Evolutionary conservation across 2,888 invertebrate genomes (phyloP).

Genomic region (Ophion ellenae): DNA sequence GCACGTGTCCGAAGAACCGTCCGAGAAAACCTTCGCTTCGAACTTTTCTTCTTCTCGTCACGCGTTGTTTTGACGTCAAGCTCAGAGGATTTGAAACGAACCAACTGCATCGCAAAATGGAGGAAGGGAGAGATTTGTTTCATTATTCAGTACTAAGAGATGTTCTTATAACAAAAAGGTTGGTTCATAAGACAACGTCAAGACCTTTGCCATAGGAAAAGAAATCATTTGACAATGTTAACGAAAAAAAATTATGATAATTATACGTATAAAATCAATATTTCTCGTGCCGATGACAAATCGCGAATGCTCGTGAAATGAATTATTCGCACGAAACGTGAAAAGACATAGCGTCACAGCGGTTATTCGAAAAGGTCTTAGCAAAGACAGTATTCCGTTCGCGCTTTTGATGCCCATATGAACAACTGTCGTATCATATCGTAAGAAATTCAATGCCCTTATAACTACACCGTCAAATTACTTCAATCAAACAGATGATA

Average conservation of each 20-base stretch:
- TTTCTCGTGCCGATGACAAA: too few relatives aligned
- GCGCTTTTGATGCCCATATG: too few relatives aligned
- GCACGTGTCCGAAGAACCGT: constrained; percentile 17
- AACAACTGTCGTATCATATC: too few relatives aligned
- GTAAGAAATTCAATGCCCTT: background rate
- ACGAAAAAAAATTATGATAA: too few relatives aligned
- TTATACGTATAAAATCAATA: too few relatives aligned
- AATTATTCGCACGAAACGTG: too few relatives aligned
- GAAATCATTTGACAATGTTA: background rate
- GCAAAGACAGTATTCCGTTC: too few relatives aligned
- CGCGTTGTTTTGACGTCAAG: constrained; percentile 17
- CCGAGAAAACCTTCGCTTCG: background rate
- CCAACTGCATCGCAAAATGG: background rate
- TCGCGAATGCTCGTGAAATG: too few relatives aligned
- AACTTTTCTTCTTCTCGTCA: background rate
- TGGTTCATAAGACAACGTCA: background rate
- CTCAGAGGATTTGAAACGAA: constrained; percentile 1
- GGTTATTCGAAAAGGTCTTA: background rate
- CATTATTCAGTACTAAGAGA: background rate
- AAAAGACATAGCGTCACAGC: too few relatives aligned
- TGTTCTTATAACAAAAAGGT: background rate
- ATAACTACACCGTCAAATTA: background rate
- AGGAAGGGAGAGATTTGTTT: background rate
- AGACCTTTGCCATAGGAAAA: background rate
- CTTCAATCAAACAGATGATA: too few relatives aligned